Base-by-base conservation (phyloP, 2,888 invertebrate species). In the Drosophila maculinotata region DNA sequence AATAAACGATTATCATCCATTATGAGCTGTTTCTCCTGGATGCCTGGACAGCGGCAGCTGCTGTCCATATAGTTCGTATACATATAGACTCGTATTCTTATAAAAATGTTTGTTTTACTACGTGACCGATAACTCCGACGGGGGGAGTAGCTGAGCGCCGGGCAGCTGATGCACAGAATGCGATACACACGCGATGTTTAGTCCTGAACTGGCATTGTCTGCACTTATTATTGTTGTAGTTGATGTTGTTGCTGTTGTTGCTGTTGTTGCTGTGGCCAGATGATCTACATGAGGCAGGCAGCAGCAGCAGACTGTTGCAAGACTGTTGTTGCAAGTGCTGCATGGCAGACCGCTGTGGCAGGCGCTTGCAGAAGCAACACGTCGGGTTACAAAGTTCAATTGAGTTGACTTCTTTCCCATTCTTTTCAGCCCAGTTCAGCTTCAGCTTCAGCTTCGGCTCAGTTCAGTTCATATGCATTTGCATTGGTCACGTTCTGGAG, bases 101-200 rank as follows among this genome's bases (percentile, higher is more conserved):
- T 90, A 87, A 90, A 90, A 89, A 89, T 90, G 91, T 91, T 90
- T 90, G 90, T 89, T 90, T 88, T 88, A 88, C 79, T 90, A 91
- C 91, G 91, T 91, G 91, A 91, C 91, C 90, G 87, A 89, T 88
- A 81, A 53, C 42, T 38, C 42, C 8, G 23, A 17, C n/a, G 6
- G 12, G 17, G 26, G 25, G 15, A 25, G 12, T 8, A 23, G 49
- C 26, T 38, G 58, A 71, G 76, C 72, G 72, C 69, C 69, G 66
- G 56, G 76, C 79, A 58, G 77, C 81, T 75, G 88, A 83, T 88
- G 75, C 81, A 80, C 69, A 77, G 72, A 68, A 67, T 57, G 75
- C 59, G 83, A 88, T 83, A 88, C 84, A 83, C 83, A 83, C 87
- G 88, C 83, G 70, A 83, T 65, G 66, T n/a, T 48, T 42, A 66